phyloP scores from a whole-genome alignment of 1,140 invertebrate species.

The Harpegnathos saltator region DNA sequence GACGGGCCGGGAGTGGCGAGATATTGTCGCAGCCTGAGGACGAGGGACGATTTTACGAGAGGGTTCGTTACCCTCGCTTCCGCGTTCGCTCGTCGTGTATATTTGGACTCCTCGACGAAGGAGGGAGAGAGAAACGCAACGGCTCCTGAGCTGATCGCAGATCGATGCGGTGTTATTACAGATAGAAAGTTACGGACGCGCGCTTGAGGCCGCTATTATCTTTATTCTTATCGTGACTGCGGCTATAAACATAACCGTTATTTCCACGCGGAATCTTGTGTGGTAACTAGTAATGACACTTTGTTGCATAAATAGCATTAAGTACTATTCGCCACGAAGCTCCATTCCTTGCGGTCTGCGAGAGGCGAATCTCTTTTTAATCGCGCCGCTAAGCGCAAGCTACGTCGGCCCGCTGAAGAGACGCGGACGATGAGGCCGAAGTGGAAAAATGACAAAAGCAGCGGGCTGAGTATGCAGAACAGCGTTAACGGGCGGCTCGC shows the following conservation, averaged over 20 bases:
- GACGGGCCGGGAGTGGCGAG: too few relatives aligned
- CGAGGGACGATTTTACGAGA: too few relatives aligned
- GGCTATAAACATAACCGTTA: conserved; percentile 42
- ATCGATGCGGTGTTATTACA: conserved; percentile 32
- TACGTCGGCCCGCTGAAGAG: not conserved
- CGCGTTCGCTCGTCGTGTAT: too few relatives aligned
- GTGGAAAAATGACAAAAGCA: not conserved
- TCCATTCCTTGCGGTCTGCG: conserved; percentile 15
- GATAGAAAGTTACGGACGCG: conserved; percentile 34
- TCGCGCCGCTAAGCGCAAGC: conserved; percentile 17
- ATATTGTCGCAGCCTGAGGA: too few relatives aligned
- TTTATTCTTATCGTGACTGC: conserved; percentile 39
- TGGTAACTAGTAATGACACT: conserved; percentile 38
- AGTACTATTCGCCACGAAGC: conserved; percentile 26
- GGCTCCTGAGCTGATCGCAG: not conserved
- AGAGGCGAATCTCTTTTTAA: conserved; percentile 10
- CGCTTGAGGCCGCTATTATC: conserved; percentile 12
- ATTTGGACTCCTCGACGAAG: too few relatives aligned
- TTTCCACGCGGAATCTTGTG: not conserved
- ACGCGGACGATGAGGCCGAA: too few relatives aligned
- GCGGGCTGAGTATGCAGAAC: not conserved
- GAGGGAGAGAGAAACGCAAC: not conserved
- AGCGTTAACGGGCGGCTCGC: not conserved
- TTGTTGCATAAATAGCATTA: conserved; percentile 48
- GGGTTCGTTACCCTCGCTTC: too few relatives aligned